A percentile compares a stretch with the other conserved stretches of the same genome.
These are phyloP conservation scores for Stigmatopora argus DNA, from an alignment of 2,113 vertebrate species.

Conservation along the genomic window DNA sequence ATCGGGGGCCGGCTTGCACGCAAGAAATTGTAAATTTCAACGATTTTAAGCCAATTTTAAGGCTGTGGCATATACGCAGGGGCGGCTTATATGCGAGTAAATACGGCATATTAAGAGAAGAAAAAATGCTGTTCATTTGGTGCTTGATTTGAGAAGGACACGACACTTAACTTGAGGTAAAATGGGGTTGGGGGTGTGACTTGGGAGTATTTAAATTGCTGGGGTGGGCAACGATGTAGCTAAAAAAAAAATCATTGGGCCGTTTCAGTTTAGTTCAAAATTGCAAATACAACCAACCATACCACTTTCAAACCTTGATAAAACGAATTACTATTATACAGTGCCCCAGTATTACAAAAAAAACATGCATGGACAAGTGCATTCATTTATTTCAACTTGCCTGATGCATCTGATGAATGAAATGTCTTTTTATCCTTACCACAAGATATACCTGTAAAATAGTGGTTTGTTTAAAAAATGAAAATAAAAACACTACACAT, in stretches of 20 bases:
- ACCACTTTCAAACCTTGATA: constrained; percentile 13
- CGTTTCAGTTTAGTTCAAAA: constrained; percentile 4
- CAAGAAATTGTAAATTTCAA: too few relatives aligned
- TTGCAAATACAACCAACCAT: constrained; percentile 11
- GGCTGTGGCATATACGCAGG: too few relatives aligned
- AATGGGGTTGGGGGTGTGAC: constrained; percentile 6
- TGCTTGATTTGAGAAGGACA: constrained; percentile 3
- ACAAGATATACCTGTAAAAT: not conserved
- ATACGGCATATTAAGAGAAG: constrained; percentile 4
- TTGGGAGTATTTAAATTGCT: not conserved
- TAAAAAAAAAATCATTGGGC: constrained; percentile 4
- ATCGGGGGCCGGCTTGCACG: too few relatives aligned
- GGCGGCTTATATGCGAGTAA: too few relatives aligned
- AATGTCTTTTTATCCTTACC: constrained; percentile 21
- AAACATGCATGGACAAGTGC: constrained; percentile 11
- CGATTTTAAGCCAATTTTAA: too few relatives aligned
- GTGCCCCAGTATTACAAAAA: constrained; percentile 23
- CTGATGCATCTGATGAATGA: constrained; percentile 23
- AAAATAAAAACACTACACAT: constrained; percentile 9
- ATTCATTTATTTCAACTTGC: constrained; percentile 33
- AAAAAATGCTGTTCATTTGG: constrained; percentile 12
- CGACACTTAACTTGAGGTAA: constrained; percentile 5
- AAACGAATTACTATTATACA: constrained; percentile 12
- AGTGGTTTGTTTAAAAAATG: constrained; percentile 1
- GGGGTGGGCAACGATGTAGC: not conserved